Evolutionary conservation across 2,888 invertebrate species (phyloP), one percentile per base, ranked within the genome.

Genomic region (Aricia artaxerxes): DNA sequence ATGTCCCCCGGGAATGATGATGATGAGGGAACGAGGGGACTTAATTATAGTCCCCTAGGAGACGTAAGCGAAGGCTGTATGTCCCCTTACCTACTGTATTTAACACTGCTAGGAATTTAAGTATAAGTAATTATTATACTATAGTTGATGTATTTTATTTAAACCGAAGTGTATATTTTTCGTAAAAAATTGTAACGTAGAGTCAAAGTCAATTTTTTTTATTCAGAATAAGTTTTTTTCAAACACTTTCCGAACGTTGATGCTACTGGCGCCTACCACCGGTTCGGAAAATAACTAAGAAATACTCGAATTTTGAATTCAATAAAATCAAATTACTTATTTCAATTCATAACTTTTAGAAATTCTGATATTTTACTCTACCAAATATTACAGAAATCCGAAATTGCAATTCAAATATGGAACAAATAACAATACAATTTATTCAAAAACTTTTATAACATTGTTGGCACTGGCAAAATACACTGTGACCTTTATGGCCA

Each of bases 61-160:
- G 13, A 7, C 64, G 64, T 69, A 16, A 11, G 11, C 69, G 69
- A 69, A 69, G 69, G 69, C 69, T 69, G 69, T 69, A 69, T 69
- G 64, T 64, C 11, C 64, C 64, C 31, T n/a, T 11, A 35, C 64
- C 4, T 64, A 31, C 64, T 13, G 64, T 31, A 31, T 31, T 31
- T 38, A 35, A 35, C 35, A 38, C 69, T 16, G 0, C 24, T 61
- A 9, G 49, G 0, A 49, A 49, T 9, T 44, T 9, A 44, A 44
- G 9, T 44, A 40, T 3, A 0, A 24, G 24, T 24, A 24, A 24
- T 24, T 24, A 24, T 24, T 24, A 40, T 40, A 4, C 4, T 6
- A 4, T 6, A 40, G 2, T 44, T 9, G 49, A 9, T 49, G 2
- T 24, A 24, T 24, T 49, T 49, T 49, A 2, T 49, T 49, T 49